Conservation (phyloP, 2,797 vertebrate genomes). For the Toxotes lorentzi region DNA sequence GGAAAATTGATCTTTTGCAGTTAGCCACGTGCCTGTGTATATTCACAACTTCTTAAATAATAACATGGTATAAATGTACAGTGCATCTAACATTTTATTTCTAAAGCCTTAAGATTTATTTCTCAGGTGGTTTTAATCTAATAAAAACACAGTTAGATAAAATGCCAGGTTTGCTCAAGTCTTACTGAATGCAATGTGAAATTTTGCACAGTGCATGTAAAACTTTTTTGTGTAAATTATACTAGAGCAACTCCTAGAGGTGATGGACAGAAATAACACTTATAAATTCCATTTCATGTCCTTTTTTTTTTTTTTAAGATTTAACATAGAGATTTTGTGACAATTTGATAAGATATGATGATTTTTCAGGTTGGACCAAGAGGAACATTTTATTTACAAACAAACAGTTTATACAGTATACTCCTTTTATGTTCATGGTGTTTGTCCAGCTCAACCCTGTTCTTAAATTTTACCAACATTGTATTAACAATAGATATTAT, state of each 20-base stretch:
- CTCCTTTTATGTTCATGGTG: neutral
- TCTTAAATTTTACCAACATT: neutral
- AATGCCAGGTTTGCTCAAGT: neutral
- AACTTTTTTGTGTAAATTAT: slow-evolving; percentile 5
- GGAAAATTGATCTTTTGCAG: neutral
- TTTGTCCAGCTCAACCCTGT: neutral
- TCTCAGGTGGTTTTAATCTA: neutral
- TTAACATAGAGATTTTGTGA: neutral
- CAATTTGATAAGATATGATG: neutral
- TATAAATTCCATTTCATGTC: neutral
- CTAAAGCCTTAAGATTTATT: neutral
- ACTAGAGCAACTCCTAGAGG: slow-evolving; percentile 59
- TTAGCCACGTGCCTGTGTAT: neutral
- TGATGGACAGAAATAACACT: slow-evolving; percentile 26
- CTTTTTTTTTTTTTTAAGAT: neutral
- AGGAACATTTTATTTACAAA: neutral
- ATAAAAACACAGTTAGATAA: neutral
- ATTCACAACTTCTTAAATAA: neutral
- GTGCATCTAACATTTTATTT: neutral
- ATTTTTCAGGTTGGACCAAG: neutral
- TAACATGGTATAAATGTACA: neutral
- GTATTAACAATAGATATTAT: neutral
- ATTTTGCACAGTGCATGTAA: neutral
- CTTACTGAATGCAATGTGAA: neutral
- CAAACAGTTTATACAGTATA: neutral